Conservation (phyloP, 2,888 invertebrate genomes). For the Gymnocheta viridis region DNA sequence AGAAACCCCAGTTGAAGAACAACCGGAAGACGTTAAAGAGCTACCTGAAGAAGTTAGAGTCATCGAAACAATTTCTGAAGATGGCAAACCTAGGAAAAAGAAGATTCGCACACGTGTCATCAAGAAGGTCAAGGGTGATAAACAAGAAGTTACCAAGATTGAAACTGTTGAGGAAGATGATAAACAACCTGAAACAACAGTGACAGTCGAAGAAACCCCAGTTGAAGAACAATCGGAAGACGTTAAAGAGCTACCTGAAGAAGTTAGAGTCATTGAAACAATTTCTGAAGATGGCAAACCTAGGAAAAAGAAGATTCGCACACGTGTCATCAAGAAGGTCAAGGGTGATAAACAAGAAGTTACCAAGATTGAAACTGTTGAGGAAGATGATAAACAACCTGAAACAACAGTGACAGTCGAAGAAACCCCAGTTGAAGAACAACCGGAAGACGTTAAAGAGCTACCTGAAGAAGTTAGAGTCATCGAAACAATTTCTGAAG, state of each 20-base stretch:
- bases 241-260: constrained; percentile 58
- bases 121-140: constrained; percentile 76
- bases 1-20: constrained; percentile 1
- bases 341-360: constrained; percentile 25
- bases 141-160: constrained; percentile 79
- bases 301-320: constrained; percentile 20
- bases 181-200: constrained; percentile 77
- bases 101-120: constrained; percentile 74
- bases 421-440: not conserved
- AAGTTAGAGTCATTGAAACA: constrained; percentile 43
- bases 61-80: constrained; percentile 10
- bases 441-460: not conserved
- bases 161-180: constrained; percentile 80
- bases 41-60: constrained; percentile 15
- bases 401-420: constrained; percentile 25
- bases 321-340: constrained; percentile 8
- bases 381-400: constrained; percentile 24
- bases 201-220: constrained; percentile 69
- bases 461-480: constrained; percentile 6
- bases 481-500: constrained; percentile 1
- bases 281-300: constrained; percentile 2
- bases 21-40: not conserved
- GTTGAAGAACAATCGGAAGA: constrained; percentile 68
- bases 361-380: constrained; percentile 29
- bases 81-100: constrained; percentile 70